phyloP scores from a whole-genome alignment of 2,797 vertebrate species.

The Lacerta agilis region DNA sequence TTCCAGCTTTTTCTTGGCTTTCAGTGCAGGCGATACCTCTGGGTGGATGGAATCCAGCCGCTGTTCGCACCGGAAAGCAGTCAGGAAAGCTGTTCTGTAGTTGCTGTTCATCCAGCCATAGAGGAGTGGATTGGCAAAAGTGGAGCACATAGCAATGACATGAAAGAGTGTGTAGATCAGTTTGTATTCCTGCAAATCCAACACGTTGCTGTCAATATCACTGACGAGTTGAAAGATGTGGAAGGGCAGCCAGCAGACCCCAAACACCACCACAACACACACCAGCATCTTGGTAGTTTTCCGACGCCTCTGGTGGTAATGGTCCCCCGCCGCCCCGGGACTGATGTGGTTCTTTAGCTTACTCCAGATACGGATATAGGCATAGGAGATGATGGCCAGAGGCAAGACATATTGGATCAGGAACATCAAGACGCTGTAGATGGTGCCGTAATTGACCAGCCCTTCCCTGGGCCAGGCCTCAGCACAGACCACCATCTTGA shows the following conservation, averaged over 20 bases:
- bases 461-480: slow-evolving; percentile 91
- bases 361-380: slow-evolving; percentile 91
- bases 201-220: slow-evolving; percentile 89
- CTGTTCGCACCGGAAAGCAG: slow-evolving; percentile 84
- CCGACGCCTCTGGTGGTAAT: slow-evolving; percentile 83
- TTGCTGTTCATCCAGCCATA: slow-evolving; percentile 99
- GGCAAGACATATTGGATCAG: slow-evolving; percentile 91
- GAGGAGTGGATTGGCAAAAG: slow-evolving; percentile 93
- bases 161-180: slow-evolving; percentile 93
- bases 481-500: slow-evolving; percentile 88
- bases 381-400: slow-evolving; percentile 87
- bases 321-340: slow-evolving; percentile 76
- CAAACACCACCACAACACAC: slow-evolving; percentile 93
- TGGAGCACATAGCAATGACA: slow-evolving; percentile 94
- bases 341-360: slow-evolving; percentile 87
- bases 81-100: slow-evolving; percentile 90
- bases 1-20: slow-evolving; percentile 77
- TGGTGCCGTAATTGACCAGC: slow-evolving; percentile 82
- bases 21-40: slow-evolving; percentile 74
- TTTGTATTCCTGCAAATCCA: slow-evolving; percentile 91
- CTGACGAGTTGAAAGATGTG: slow-evolving; percentile 92
- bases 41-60: slow-evolving; percentile 80
- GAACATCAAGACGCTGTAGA: slow-evolving; percentile 90
- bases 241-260: slow-evolving; percentile 93
- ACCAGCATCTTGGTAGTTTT: slow-evolving; percentile 97